phyloP scores from a whole-genome alignment of 2,113 vertebrate genomes.

The Xerus inauris region DNA sequence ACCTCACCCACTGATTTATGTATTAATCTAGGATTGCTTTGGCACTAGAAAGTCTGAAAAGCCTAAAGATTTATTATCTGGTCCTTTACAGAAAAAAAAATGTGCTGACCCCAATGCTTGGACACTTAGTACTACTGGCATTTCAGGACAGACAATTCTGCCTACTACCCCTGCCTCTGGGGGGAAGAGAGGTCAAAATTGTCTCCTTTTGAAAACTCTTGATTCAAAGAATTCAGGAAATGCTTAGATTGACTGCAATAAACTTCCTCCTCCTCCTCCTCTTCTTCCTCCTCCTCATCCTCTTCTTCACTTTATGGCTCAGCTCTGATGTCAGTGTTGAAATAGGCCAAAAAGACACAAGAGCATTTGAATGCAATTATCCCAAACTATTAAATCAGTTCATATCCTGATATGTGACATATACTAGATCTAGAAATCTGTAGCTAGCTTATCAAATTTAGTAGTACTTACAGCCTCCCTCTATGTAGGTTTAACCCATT shows the following conservation, averaged over 20 bases:
- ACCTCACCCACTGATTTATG: background rate
- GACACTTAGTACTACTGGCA: background rate
- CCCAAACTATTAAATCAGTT: background rate
- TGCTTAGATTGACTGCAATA: background rate
- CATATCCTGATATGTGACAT: background rate
- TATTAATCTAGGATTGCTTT: background rate
- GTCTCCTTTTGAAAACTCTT: background rate
- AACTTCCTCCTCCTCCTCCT: background rate
- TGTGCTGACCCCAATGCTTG: background rate
- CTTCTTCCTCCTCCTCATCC: background rate
- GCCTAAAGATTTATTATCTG: background rate
- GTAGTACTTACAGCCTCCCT: background rate
- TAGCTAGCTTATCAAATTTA: background rate
- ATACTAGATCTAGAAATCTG: background rate
- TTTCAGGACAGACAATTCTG: background rate
- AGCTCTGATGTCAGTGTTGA: background rate
- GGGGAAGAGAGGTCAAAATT: background rate
- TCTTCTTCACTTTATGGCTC: background rate
- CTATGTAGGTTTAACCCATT: conserved; percentile 16
- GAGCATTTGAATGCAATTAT: conserved; percentile 6
- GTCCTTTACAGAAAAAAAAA: background rate
- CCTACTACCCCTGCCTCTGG: background rate
- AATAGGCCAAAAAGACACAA: conserved; percentile 82
- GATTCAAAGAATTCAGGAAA: background rate
- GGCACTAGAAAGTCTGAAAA: background rate